Evolutionary conservation across 2,113 vertebrate species (phyloP).

Genomic region (Campylomormyrus tamandua): DNA sequence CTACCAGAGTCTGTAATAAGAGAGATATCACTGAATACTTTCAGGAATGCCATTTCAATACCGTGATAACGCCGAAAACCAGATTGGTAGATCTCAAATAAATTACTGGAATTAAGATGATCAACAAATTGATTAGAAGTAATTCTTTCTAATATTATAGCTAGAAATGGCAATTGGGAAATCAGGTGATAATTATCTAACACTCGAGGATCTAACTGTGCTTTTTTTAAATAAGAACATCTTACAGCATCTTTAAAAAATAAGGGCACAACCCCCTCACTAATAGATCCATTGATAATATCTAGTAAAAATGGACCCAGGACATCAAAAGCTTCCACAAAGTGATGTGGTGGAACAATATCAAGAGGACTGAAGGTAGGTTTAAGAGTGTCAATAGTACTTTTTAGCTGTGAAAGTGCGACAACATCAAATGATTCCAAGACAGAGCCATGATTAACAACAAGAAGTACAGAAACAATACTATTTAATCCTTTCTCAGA

Average conservation of each 20-base stretch:
- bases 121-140: too few relatives aligned
- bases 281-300: neutral
- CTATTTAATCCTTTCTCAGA: neutral
- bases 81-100: too few relatives aligned
- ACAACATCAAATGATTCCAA: neutral
- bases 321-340: neutral
- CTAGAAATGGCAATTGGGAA: too few relatives aligned
- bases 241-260: neutral
- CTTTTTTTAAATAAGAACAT: neutral
- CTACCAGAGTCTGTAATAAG: too few relatives aligned
- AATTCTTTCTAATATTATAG: too few relatives aligned
- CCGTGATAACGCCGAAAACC: too few relatives aligned
- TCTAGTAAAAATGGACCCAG: neutral
- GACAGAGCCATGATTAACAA: neutral
- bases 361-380: neutral
- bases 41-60: too few relatives aligned
- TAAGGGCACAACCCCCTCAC: neutral
- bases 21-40: too few relatives aligned
- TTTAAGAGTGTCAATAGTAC: neutral
- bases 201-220: too few relatives aligned
- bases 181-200: too few relatives aligned
- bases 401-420: too few relatives aligned
- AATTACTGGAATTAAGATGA: too few relatives aligned
- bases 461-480: neutral
- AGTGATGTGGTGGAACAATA: neutral